Conservation (phyloP, 2,797 vertebrate genomes). For the Gambelia wislizenii region DNA sequence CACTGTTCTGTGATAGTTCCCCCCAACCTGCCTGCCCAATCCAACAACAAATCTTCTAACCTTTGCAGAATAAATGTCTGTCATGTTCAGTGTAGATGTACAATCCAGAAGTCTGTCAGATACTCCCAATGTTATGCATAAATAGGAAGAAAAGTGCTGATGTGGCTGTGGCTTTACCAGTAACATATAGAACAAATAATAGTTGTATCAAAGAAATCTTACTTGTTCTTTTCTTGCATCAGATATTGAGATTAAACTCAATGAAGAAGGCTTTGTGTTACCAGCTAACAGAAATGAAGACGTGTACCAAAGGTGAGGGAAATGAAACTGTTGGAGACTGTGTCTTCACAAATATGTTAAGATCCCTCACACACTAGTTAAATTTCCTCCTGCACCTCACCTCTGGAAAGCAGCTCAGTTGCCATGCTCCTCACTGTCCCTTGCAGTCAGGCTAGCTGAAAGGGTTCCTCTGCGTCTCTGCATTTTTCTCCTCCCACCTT, state of each 20-base stretch:
- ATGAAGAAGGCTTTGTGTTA: conserved; percentile 89
- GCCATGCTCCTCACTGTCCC: not conserved
- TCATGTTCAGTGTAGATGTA: not conserved
- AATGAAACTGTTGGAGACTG: not conserved
- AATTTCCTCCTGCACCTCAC: not conserved
- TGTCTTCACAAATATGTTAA: too few relatives aligned
- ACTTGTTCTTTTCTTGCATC: conserved; percentile 35
- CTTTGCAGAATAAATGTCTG: not conserved
- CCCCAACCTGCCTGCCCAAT: not conserved
- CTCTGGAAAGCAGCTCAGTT: not conserved
- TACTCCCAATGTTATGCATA: not conserved
- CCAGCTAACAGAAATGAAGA: conserved; percentile 82
- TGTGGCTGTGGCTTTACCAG: not conserved
- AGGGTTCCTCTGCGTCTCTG: not conserved
- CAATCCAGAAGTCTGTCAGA: not conserved
- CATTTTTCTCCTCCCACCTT: not conserved
- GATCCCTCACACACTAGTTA: not conserved
- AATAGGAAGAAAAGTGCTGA: not conserved
- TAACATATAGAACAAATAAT: conserved; percentile 1
- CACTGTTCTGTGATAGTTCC: too few relatives aligned
- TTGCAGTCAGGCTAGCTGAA: not conserved
- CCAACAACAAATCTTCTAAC: not conserved
- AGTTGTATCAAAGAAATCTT: conserved; percentile 20
- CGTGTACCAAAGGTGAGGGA: conserved; percentile 82
- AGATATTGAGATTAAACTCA: conserved; percentile 96